Percentiles rank a stretch among this genome's conserved stretches.
Conservation (phyloP, 2,113 vertebrate genomes). For the rat (Rattus norvegicus) region DNA sequence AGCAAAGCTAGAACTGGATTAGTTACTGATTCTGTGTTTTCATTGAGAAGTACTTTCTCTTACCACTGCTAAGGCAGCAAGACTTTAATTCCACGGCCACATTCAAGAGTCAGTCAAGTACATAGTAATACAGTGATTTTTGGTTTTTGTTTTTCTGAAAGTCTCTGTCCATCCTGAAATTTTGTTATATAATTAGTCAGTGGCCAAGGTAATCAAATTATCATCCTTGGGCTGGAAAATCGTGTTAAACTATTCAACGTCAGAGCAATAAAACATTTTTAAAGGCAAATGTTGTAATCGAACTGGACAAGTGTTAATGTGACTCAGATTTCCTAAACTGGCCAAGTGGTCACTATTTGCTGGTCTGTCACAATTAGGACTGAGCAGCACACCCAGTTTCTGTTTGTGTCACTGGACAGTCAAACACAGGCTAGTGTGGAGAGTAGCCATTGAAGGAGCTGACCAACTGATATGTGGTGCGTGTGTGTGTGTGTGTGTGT, state of each 20-base stretch:
- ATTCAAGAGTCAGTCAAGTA: not conserved
- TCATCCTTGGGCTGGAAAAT: conserved; percentile 43
- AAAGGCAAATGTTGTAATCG: conserved; percentile 53
- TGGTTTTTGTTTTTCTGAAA: not conserved
- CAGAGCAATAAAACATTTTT: conserved; percentile 27
- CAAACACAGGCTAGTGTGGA: not conserved
- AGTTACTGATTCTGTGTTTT: conserved; percentile 18
- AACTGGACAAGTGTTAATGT: conserved; percentile 43
- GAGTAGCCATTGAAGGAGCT: conserved; percentile 1
- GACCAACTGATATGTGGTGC: not conserved
- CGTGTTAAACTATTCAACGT: conserved; percentile 36
- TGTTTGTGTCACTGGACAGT: not conserved
- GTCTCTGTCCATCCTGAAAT: not conserved
- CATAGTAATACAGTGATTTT: not conserved
- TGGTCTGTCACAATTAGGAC: not conserved
- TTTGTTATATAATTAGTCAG: conserved; percentile 47
- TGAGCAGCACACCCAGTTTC: not conserved
- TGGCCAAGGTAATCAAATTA: conserved; percentile 31
- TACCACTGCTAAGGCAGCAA: not conserved
- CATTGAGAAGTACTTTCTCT: conserved; percentile 3
- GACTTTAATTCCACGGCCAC: not conserved
- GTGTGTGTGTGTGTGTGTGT: not conserved
- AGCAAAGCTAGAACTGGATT: not conserved
- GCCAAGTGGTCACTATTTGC: not conserved
- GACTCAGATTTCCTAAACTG: conserved; percentile 23